Evolutionary conservation across 2,797 vertebrate species (phyloP), one percentile per base, ranked within the genome.

Genomic region (Squalus acanthias): DNA sequence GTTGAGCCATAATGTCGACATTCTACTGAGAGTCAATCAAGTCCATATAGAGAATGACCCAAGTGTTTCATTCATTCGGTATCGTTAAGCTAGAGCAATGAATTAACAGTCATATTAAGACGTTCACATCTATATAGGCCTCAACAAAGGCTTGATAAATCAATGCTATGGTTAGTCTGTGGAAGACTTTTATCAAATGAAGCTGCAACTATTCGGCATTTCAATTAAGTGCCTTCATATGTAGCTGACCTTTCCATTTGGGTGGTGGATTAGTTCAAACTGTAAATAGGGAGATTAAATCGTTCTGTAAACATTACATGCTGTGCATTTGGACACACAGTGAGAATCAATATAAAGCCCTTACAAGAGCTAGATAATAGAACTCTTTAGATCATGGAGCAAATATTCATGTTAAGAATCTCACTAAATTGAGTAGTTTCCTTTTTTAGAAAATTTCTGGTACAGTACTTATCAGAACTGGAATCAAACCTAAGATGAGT

Each of bases 191-290:
- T 50, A 50, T 72, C 69, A 72, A 95, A 72, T 95, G 46, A 46
- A 95, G 69, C 67, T 70, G 39, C 29, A 95, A 53, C 50, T 70
- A 53, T 95, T 95, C 39, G 50, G 1, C 7, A 46, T 70, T 10
- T 15, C 24, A 72, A 69, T 94, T 70, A 60, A n/a, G 60, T 72
- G 57, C 29, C 60, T 17, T 92, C 29, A 33, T n/a, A 29, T 13
- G 57, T 26, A 33, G 57, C 26, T 91, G 53, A 63, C 89, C 57
- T 92, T 91, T 92, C 53, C 13, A 65, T 13, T 76, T 92, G 57
- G 53, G 29, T 92, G 89, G 63, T 92, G 53, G 89, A 92, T 92
- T 60, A 91, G 53, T 91, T 91, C 29, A 65, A 60, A 92, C 57
- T 63, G 33, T 15, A 92, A 65, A 65, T 92, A 92, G 57, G 57